Evolutionary conservation across 2,113 vertebrate genomes (phyloP).

Genomic region (Barnardius zonarius): DNA sequence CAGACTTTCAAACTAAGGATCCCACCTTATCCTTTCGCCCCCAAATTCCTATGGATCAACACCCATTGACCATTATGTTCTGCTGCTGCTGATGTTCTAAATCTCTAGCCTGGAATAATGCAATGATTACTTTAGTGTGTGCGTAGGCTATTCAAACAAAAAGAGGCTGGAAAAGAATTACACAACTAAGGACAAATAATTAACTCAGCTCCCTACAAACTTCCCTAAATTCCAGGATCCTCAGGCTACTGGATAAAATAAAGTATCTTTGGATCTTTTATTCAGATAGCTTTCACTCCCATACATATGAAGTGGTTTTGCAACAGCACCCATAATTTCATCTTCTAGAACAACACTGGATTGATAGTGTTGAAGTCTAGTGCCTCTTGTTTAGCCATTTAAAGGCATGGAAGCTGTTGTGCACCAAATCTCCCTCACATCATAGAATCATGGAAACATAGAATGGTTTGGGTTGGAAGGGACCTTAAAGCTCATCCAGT

Average conservation of each 20-base stretch:
- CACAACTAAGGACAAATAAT: constrained; percentile 27
- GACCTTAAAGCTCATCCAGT: not conserved
- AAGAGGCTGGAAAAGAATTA: not conserved
- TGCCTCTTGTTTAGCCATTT: not conserved
- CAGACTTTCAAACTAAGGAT: not conserved
- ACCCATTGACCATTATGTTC: not conserved
- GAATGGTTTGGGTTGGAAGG: not conserved
- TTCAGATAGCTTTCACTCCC: not conserved
- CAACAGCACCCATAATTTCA: not conserved
- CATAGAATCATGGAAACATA: not conserved
- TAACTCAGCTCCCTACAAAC: not conserved
- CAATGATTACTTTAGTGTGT: not conserved
- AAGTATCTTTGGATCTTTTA: not conserved
- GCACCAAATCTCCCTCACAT: not conserved
- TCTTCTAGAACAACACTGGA: not conserved
- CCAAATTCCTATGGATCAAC: not conserved
- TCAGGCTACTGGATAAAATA: not conserved
- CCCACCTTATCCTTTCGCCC: not conserved
- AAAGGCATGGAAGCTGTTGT: not conserved
- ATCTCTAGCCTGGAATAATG: not conserved
- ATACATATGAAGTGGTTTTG: not conserved
- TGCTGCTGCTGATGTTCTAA: not conserved
- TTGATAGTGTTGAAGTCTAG: not conserved
- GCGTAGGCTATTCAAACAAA: not conserved
- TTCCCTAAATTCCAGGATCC: not conserved